These are phyloP conservation scores for Semnornis frantzii DNA, from an alignment of 2,113 vertebrate genomes.

Conservation along the genomic window DNA sequence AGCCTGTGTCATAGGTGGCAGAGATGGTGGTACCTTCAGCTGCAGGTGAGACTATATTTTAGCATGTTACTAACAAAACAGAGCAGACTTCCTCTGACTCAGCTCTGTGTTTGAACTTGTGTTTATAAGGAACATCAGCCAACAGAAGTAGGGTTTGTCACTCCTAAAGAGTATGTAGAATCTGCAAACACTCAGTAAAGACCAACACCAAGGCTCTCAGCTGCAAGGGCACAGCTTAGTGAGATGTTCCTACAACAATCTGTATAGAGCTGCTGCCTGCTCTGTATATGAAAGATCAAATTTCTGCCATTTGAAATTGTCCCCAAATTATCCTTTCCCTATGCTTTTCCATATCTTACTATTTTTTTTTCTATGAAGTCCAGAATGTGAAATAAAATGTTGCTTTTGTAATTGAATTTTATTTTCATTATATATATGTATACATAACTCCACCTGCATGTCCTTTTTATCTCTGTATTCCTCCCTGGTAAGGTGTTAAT, in stretches of 20 bases:
- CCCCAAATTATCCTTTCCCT: not conserved
- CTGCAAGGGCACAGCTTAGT: not conserved
- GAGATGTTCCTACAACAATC: not conserved
- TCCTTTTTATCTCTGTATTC: not conserved
- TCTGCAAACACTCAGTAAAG: not conserved
- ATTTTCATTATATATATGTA: not conserved
- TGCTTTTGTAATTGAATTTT: not conserved
- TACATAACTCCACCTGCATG: not conserved
- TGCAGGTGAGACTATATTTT: not conserved
- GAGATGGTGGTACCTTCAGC: not conserved
- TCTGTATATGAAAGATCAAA: not conserved
- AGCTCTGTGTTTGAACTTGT: not conserved
- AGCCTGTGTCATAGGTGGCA: fast-evolving
- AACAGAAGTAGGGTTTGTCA: not conserved
- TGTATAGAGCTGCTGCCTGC: not conserved
- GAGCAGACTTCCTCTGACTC: not conserved
- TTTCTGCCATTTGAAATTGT: not conserved
- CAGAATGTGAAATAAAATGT: fast-evolving
- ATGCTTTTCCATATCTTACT: not conserved
- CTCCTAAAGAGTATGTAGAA: not conserved
- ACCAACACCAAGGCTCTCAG: not conserved
- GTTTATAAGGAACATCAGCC: not conserved
- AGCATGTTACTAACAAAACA: not conserved
- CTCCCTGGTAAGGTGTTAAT: not conserved
- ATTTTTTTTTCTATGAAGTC: not conserved